Percentiles rank a stretch among this genome's conserved stretches.
Evolutionary conservation across 2,797 vertebrate species (phyloP).

Genomic region (Siniperca scherzeri): DNA sequence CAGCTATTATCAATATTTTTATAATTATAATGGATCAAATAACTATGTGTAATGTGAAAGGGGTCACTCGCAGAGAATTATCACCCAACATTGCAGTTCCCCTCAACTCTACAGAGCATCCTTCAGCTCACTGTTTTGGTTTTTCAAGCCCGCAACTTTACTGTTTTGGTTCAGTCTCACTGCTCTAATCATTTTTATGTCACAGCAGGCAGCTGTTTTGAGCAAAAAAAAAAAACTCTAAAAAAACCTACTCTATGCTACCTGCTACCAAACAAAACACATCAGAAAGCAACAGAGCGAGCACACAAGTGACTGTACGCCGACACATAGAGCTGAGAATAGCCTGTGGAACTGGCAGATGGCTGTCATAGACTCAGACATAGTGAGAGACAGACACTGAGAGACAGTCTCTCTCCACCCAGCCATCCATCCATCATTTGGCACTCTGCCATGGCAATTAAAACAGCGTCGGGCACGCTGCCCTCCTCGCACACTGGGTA

Average conservation of each 20-base stretch:
- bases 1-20: background rate
- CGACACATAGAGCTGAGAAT: constrained; percentile 43
- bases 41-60: background rate
- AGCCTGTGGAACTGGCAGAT: constrained; percentile 77
- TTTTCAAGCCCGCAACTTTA: too few relatives aligned
- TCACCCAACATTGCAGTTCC: background rate
- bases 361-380: constrained; percentile 75
- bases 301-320: constrained; percentile 16
- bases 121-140: background rate
- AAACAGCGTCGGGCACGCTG: constrained; percentile 65
- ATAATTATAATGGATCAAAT: background rate
- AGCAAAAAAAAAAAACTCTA: background rate
- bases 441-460: constrained; percentile 80
- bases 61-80: background rate
- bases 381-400: constrained; percentile 48
- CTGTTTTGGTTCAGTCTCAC: background rate
- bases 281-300: constrained; percentile 27
- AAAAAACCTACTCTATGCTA: background rate
- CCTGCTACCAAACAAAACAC: constrained; percentile 23
- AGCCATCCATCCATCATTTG: constrained; percentile 71
- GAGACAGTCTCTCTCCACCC: constrained; percentile 57
- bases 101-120: constrained; percentile 5
- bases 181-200: background rate
- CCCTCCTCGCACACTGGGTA: constrained; percentile 65
- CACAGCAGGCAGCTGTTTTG: background rate